A percentile compares a stretch with the other conserved stretches of the same genome.
Evolutionary conservation across 2,113 vertebrate species (phyloP).

Genomic region (Oncorhynchus keta): DNA sequence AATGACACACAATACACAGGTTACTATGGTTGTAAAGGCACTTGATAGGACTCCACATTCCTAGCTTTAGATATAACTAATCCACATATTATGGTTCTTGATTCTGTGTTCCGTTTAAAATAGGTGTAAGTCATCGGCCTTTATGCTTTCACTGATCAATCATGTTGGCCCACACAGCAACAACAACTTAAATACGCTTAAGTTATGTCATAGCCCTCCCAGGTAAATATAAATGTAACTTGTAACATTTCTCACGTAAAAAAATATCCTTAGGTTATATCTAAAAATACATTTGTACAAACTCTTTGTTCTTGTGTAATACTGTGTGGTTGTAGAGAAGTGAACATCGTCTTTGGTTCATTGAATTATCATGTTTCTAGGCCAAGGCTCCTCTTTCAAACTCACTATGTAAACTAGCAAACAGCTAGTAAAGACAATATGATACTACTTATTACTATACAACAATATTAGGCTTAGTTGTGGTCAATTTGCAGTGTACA

Average conservation of each 20-base stretch:
- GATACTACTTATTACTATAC: background rate
- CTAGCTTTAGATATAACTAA: background rate
- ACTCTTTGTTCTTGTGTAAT: background rate
- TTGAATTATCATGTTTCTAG: background rate
- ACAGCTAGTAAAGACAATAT: background rate
- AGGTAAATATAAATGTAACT: background rate
- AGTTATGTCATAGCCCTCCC: background rate
- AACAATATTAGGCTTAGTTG: too few species aligned
- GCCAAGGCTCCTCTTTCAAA: background rate
- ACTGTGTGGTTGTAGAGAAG: background rate
- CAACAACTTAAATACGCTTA: background rate
- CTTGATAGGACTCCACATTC: slow-evolving; percentile 8
- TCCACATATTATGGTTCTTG: background rate
- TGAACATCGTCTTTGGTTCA: background rate
- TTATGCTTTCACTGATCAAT: background rate
- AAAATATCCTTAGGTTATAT: background rate
- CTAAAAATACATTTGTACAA: background rate
- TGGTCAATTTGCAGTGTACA: too few species aligned
- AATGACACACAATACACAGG: background rate
- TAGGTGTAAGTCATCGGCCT: background rate
- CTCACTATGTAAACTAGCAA: background rate
- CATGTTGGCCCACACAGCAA: background rate
- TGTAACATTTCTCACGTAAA: background rate
- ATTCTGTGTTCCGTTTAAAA: background rate
- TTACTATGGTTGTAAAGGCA: slow-evolving; percentile 36